phyloP scores from a whole-genome alignment of 1,140 invertebrate species.

The Apis dorsata region DNA sequence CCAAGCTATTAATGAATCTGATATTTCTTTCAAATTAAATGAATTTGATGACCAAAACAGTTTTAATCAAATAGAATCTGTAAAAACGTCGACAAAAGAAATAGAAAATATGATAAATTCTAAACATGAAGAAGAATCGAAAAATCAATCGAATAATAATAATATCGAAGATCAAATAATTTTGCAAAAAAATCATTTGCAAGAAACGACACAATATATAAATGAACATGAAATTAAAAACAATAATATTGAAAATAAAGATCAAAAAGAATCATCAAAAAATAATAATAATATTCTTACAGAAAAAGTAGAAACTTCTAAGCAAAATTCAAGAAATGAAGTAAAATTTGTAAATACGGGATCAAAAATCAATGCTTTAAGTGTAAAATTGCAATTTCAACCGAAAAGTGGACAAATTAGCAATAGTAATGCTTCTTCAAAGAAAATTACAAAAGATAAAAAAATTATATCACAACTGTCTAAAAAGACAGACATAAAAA shows the following conservation, averaged over 20 bases:
- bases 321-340: slow-evolving; percentile 60
- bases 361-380: slow-evolving; percentile 77
- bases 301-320: slow-evolving; percentile 61
- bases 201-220: slow-evolving; percentile 3
- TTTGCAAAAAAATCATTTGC: slow-evolving; percentile 20
- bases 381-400: slow-evolving; percentile 77
- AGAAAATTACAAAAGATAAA: slow-evolving; percentile 72
- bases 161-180: slow-evolving; percentile 51
- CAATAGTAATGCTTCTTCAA: slow-evolving; percentile 74
- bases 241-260: neutral
- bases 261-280: slow-evolving; percentile 52
- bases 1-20: neutral
- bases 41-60: slow-evolving; percentile 9
- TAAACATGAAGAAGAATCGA: slow-evolving; percentile 47
- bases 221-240: slow-evolving; percentile 30
- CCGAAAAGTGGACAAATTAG: slow-evolving; percentile 76
- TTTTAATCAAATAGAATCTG: slow-evolving; percentile 1
- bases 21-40: slow-evolving; percentile 10
- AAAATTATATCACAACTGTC: slow-evolving; percentile 52
- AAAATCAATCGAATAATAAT: slow-evolving; percentile 48
- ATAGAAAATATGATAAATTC: slow-evolving; percentile 17
- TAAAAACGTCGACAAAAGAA: neutral
- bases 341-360: slow-evolving; percentile 63
- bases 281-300: slow-evolving; percentile 73
- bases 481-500: slow-evolving; percentile 46